Conservation (phyloP, 2,888 invertebrate genomes). For the Acleris sparsana region DNA sequence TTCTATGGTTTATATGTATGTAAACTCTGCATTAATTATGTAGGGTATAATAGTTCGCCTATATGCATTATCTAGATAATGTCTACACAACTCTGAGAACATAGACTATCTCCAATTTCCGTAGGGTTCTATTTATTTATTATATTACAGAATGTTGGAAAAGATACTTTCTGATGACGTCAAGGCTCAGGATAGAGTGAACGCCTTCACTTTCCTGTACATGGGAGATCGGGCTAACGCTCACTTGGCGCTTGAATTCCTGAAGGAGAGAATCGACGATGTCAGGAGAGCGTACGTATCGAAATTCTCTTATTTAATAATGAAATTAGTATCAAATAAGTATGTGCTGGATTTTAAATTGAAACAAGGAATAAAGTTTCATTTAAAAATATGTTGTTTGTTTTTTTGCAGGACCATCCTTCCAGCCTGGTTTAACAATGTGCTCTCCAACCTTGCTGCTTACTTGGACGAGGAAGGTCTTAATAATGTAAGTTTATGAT, state of each 20-base stretch:
- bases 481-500: conserved; percentile 60
- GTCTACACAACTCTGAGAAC: too few relatives aligned
- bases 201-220: conserved; percentile 68
- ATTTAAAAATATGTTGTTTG: not conserved
- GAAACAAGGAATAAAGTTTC: not conserved
- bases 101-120: too few relatives aligned
- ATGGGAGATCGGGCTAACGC: conserved; percentile 68
- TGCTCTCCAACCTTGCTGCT: conserved; percentile 60
- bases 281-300: conserved; percentile 62
- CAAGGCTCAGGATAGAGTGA: conserved; percentile 71
- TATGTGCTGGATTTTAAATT: not conserved
- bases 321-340: too few relatives aligned
- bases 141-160: conserved; percentile 42
- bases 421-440: conserved; percentile 58
- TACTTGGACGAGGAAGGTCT: conserved; percentile 69
- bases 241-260: conserved; percentile 57
- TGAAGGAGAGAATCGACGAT: conserved; percentile 54
- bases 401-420: conserved; percentile 61
- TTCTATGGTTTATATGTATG: too few relatives aligned
- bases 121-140: not conserved
- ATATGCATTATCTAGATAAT: too few relatives aligned
- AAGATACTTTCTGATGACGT: conserved; percentile 63
- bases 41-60: too few relatives aligned
- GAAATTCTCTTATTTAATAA: not conserved
- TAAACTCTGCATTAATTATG: too few relatives aligned